Conservation (phyloP, 2,113 vertebrate genomes). For the Centropus bengalensis region DNA sequence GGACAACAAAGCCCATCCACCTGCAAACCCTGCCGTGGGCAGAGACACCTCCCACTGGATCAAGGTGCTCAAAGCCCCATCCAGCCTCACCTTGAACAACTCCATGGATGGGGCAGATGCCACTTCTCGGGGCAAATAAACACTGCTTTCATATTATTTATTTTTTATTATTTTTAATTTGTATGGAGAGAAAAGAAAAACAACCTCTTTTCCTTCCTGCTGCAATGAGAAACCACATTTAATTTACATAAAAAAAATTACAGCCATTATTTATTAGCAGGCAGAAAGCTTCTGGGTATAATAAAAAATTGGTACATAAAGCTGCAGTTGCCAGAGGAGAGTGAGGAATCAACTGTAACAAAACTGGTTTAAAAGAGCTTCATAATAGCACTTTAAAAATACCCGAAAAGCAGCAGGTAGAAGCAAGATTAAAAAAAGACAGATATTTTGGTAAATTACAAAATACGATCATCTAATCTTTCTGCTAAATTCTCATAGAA, state of each 20-base stretch:
- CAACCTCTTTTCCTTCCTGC: neutral
- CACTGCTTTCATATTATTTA: neutral
- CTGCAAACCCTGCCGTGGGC: no score
- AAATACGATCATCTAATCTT: neutral
- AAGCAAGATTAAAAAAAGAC: neutral
- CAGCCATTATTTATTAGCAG: constrained; percentile 58
- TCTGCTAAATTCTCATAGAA: neutral
- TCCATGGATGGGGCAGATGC: no score
- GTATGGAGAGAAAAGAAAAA: neutral
- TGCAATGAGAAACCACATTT: constrained; percentile 14
- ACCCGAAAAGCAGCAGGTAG: neutral
- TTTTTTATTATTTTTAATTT: neutral
- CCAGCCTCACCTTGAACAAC: no score
- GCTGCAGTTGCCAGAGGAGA: constrained; percentile 11
- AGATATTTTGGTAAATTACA: neutral
- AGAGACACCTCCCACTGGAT: no score
- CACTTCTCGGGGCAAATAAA: neutral
- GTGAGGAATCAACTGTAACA: constrained; percentile 9
- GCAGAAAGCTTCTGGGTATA: constrained; percentile 43
- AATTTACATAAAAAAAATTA: constrained; percentile 27
- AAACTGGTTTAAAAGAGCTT: neutral
- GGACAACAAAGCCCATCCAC: no score
- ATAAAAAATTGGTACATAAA: constrained; percentile 29
- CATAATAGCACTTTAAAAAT: neutral
- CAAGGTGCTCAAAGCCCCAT: no score